Evolutionary conservation across 2,113 vertebrate species (phyloP).

Genomic region (Rhynchomys soricoides): DNA sequence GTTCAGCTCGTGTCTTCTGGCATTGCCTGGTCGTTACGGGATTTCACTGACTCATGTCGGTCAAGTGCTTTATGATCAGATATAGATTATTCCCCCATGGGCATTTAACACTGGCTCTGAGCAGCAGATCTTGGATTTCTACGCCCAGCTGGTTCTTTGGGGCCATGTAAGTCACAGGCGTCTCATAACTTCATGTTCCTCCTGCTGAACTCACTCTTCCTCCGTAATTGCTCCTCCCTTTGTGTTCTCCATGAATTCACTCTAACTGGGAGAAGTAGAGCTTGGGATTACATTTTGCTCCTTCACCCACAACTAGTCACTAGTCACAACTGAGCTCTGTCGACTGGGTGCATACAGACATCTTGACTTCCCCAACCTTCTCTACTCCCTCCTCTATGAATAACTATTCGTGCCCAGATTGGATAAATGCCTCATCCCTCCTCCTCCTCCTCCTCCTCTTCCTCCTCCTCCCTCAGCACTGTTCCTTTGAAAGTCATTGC

Average conservation of each 20-base stretch:
- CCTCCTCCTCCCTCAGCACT: neutral
- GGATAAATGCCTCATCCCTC: neutral
- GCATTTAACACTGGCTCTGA: neutral
- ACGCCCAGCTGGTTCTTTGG: neutral
- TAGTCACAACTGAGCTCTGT: neutral
- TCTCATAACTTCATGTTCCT: neutral
- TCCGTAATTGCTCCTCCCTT: neutral
- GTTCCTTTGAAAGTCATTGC: neutral
- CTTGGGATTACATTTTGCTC: neutral
- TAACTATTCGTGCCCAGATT: neutral
- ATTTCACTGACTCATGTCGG: neutral
- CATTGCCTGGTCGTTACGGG: neutral
- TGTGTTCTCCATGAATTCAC: neutral
- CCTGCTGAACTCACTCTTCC: neutral
- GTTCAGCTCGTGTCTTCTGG: neutral
- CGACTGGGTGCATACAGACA: neutral
- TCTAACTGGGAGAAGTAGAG: neutral
- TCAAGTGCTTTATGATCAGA: neutral
- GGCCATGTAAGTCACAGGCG: no score
- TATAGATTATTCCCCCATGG: neutral
- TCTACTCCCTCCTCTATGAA: accelerated
- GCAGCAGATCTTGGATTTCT: neutral
- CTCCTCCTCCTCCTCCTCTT: neutral
- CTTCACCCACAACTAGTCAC: neutral
- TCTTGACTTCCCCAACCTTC: neutral